Percentiles rank a stretch among this genome's conserved stretches.
Evolutionary conservation across 2,113 vertebrate species (phyloP).

Genomic region (Psittacula cyanocephala): DNA sequence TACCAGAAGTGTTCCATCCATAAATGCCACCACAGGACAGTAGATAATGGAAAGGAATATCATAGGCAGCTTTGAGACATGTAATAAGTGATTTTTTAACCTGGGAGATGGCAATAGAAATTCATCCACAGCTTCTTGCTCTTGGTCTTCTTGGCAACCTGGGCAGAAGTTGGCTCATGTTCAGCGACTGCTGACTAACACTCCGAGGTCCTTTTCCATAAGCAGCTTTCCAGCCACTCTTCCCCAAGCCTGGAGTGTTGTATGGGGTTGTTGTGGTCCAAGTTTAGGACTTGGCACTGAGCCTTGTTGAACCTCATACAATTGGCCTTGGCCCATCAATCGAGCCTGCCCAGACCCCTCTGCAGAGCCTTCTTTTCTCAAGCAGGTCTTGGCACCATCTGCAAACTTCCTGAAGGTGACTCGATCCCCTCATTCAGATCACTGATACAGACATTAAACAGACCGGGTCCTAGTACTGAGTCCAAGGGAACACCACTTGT

Average conservation of each 20-base stretch:
- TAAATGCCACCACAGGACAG: not conserved
- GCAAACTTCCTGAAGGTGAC: not conserved
- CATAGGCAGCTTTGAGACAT: not conserved
- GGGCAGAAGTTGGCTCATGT: not conserved
- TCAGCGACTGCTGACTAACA: not conserved
- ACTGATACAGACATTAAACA: not conserved
- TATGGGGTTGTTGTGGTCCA: not conserved
- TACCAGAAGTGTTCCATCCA: not conserved
- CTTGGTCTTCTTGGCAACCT: not conserved
- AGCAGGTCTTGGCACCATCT: not conserved
- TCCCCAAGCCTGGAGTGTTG: not conserved
- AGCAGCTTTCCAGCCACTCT: not conserved
- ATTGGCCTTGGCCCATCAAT: not conserved
- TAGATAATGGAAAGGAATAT: not conserved
- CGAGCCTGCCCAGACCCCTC: not conserved
- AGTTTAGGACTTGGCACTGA: not conserved
- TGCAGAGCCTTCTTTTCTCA: not conserved
- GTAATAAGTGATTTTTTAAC: not conserved
- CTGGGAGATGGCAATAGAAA: not conserved
- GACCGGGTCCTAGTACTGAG: not conserved
- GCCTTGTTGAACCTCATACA: not conserved
- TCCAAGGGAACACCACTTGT: not conserved
- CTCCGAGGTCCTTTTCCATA: not conserved
- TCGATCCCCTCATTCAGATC: not conserved
- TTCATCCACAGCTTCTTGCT: not conserved